A percentile compares a stretch with the other conserved stretches of the same genome.
These are phyloP conservation scores for Dicycla oo DNA, from an alignment of 2,888 invertebrate genomes.

Conservation along the genomic window DNA sequence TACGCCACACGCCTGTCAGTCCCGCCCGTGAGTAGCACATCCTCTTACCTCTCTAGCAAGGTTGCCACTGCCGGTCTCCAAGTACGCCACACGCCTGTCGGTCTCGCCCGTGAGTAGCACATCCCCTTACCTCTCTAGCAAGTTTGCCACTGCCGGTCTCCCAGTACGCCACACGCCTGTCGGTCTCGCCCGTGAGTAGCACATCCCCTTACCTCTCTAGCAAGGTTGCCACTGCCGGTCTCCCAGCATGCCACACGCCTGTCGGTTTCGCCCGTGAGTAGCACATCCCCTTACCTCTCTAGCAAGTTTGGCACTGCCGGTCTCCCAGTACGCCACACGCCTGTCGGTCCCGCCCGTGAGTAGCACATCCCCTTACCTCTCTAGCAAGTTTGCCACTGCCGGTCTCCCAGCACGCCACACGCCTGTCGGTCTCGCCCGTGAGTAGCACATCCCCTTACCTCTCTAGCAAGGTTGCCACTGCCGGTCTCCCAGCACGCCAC, in stretches of 20 bases:
- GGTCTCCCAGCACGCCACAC: constrained; percentile 97
- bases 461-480: constrained; percentile 95
- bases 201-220: constrained; percentile 91
- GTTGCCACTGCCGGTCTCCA: constrained; percentile 96
- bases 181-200: constrained; percentile 95
- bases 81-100: constrained; percentile 96
- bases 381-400: constrained; percentile 95
- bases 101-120: constrained; percentile 95
- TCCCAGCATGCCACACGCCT: constrained; percentile 97
- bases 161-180: constrained; percentile 97
- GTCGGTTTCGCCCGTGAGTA: constrained; percentile 96
- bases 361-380: constrained; percentile 90
- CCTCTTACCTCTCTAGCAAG: constrained; percentile 92
- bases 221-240: constrained; percentile 94
- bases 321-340: constrained; percentile 97
- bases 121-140: constrained; percentile 92
- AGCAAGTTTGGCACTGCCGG: constrained; percentile 95
- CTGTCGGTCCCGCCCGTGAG: constrained; percentile 96
- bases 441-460: constrained; percentile 90
- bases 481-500: constrained; percentile 97
- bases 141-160: constrained; percentile 96
- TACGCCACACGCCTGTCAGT: constrained; percentile 96
- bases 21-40: constrained; percentile 93
- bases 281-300: constrained; percentile 90
- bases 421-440: constrained; percentile 96